These are phyloP conservation scores for Platalea minor DNA, from an alignment of 2,797 vertebrate genomes.

Conservation along the genomic window DNA sequence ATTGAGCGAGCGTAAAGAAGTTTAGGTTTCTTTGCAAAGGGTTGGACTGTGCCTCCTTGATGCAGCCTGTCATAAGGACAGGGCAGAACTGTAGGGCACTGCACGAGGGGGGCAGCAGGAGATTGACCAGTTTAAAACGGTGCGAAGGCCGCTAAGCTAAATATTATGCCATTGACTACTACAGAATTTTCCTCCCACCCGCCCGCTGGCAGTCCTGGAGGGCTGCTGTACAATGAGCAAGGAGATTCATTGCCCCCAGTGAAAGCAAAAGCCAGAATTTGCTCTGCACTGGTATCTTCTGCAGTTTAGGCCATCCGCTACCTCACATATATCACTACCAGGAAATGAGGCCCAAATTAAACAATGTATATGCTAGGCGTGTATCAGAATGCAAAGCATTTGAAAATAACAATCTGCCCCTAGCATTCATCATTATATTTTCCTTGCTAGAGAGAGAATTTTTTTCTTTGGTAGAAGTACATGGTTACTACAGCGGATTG, in stretches of 20 bases:
- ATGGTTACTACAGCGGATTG: fast-evolving
- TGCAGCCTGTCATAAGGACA: background rate
- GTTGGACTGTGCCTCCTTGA: background rate
- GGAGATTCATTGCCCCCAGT: background rate
- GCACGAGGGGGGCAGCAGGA: background rate
- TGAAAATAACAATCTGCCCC: background rate
- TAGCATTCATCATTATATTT: background rate
- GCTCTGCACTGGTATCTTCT: background rate
- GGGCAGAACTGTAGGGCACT: background rate
- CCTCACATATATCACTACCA: background rate
- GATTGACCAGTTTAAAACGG: background rate
- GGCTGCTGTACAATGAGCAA: background rate
- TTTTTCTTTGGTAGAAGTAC: background rate
- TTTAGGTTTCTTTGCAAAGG: background rate
- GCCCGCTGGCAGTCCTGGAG: background rate
- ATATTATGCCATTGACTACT: background rate
- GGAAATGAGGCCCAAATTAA: background rate
- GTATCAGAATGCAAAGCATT: background rate
- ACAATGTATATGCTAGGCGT: background rate
- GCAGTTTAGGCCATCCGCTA: background rate
- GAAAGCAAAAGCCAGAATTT: background rate
- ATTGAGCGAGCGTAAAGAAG: background rate
- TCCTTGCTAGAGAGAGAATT: background rate
- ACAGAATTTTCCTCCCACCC: background rate
- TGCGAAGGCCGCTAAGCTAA: background rate